A percentile compares a stretch with the other conserved stretches of the same genome.
Conservation (phyloP, 2,797 vertebrate species). For the Lagodon rhomboides region DNA sequence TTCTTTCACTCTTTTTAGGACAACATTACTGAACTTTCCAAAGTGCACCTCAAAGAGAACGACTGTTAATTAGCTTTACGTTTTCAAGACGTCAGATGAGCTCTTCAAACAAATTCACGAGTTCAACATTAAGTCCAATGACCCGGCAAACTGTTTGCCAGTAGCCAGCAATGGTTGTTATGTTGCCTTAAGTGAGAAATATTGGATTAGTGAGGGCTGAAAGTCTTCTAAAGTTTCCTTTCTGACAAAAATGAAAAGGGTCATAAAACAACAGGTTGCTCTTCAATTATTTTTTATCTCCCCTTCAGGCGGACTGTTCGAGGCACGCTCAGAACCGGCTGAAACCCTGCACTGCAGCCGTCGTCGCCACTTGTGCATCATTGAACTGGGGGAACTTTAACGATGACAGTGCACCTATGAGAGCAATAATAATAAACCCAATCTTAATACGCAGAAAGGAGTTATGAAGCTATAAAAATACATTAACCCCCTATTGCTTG, state of each 20-base stretch:
- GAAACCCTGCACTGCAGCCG: slow-evolving; percentile 25
- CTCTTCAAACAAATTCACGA: not conserved
- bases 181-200: slow-evolving; percentile 21
- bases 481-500: slow-evolving; percentile 65
- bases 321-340: slow-evolving; percentile 30
- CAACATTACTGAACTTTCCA: slow-evolving; percentile 8
- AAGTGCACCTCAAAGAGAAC: not conserved
- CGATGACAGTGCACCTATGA: slow-evolving; percentile 56
- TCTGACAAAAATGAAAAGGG: slow-evolving; percentile 58
- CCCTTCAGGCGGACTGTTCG: slow-evolving; percentile 53
- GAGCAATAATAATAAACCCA: slow-evolving; percentile 71
- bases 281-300: slow-evolving; percentile 61
- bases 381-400: slow-evolving; percentile 61
- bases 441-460: slow-evolving; percentile 69
- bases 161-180: slow-evolving; percentile 12
- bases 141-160: slow-evolving; percentile 46
- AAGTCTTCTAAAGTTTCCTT: slow-evolving; percentile 38
- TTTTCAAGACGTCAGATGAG: slow-evolving; percentile 19
- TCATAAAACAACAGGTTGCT: slow-evolving; percentile 72
- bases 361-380: slow-evolving; percentile 37
- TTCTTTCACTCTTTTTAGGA: not conserved
- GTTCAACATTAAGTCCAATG: slow-evolving; percentile 40
- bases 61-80: slow-evolving; percentile 5
- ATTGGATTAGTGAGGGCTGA: slow-evolving; percentile 22
- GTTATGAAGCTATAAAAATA: slow-evolving; percentile 56